Conservation (phyloP, 2,113 vertebrate species). For the Hemibagrus wyckioides region DNA sequence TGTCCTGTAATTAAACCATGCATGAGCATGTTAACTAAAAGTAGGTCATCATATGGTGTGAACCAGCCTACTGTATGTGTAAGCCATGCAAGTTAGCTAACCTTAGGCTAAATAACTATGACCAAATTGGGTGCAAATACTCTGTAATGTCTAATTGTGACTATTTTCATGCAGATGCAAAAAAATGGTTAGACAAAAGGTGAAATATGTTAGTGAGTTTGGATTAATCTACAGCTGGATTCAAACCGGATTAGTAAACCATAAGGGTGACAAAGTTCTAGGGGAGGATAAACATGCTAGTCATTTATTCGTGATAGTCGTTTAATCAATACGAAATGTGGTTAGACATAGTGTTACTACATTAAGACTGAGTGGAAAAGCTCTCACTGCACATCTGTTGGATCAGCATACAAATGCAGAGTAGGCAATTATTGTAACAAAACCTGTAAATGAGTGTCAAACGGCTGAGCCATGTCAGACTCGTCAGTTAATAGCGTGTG, state of each 20-base stretch:
- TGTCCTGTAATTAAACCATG: not conserved
- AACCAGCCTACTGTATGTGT: not conserved
- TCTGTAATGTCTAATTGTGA: not conserved
- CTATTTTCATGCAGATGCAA: not conserved
- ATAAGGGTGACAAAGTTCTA: not conserved
- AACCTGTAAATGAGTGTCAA: constrained; percentile 3
- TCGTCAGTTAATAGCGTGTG: not conserved
- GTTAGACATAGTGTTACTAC: not conserved
- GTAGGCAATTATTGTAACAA: not conserved
- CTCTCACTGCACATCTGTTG: not conserved
- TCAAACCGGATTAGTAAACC: constrained; percentile 12
- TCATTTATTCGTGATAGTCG: not conserved
- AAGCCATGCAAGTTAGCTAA: not conserved
- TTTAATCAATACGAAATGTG: not conserved
- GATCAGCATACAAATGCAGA: not conserved
- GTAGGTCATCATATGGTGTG: not conserved
- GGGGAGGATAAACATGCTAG: not conserved
- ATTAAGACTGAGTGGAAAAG: not conserved
- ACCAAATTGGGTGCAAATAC: not conserved
- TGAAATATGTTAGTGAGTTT: not conserved
- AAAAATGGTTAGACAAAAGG: not conserved
- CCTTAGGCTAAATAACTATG: not conserved
- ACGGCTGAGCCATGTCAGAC: not conserved
- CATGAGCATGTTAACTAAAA: not conserved
- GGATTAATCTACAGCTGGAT: not conserved